Base-by-base conservation (phyloP, 2,888 invertebrate species). In the Lobophora halterata region DNA sequence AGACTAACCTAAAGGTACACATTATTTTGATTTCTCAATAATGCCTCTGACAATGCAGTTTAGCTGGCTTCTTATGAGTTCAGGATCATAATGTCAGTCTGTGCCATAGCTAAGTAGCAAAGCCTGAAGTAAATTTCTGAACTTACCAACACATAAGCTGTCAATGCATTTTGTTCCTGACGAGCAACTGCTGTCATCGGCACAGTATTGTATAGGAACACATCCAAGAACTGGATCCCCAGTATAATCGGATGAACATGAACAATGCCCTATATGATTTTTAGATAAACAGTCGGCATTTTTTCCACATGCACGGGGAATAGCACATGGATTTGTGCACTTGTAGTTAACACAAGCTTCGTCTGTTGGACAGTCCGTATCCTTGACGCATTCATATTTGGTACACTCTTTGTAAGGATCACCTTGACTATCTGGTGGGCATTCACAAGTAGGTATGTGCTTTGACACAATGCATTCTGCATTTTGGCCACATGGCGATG, bases 151-250 rank as follows among this genome's bases (percentile, higher is more conserved):
- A 64, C 96, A 96, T 46, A 96, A 89, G 40, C 95, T 95, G 49
- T 93, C 93, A 43, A 93, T 90, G 63, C 97, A 97, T 61, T 92
- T 93, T 5, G 95, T 93, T 32, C 95, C 95, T 1, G 94, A 90
- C 0, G 95, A 92, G 69, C 97, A 97, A 66, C 95, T 95, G 20
- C 86, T 89, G 51, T 96, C 95, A 35, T 89, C 89, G 27, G 92
- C 92, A 63, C 97, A 97, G 61, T 95, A 95, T 58, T 95, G 94
- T 30, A 97, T 89, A 1, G 92, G 90, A 12, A 94, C 92, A 66
- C 97, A 97, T 6, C 96, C 96, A 45, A 95, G 88, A 43, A 93
- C 92, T 5, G 97, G 94, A 77, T 96, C 95, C 12, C 96, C 96
- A 1, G 95, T 95, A 49, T 91, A 93, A 24, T 96, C 96, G 11